A percentile compares a stretch with the other conserved stretches of the same genome.
Conservation (phyloP, 2,888 invertebrate species). For the Nipponacmea schrenckii region DNA sequence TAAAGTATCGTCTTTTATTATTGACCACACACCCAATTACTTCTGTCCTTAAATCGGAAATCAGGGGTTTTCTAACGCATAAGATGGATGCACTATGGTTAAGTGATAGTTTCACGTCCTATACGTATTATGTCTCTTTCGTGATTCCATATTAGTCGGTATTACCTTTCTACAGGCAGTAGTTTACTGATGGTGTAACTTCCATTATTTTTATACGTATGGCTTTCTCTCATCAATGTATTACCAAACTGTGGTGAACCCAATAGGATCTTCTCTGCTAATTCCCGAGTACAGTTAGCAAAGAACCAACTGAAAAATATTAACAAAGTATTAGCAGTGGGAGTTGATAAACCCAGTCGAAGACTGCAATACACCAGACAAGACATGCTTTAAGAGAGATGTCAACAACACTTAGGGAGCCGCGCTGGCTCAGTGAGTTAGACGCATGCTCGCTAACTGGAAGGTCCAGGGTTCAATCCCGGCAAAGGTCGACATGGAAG, state of each 20-base stretch:
- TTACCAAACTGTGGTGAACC: slow-evolving; percentile 47
- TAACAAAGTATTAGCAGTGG: neutral
- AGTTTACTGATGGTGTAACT: slow-evolving; percentile 61
- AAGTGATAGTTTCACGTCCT: neutral
- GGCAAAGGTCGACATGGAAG: no score
- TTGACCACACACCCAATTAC: neutral
- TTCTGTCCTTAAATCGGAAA: neutral
- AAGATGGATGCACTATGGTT: neutral
- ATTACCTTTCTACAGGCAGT: no score
- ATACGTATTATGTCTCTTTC: no score
- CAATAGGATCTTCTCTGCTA: slow-evolving; percentile 48
- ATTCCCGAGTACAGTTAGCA: slow-evolving; percentile 46
- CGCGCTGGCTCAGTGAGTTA: no score
- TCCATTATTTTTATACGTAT: slow-evolving; percentile 42
- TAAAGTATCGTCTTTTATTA: neutral
- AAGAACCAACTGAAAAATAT: slow-evolving; percentile 57
- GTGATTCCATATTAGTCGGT: no score
- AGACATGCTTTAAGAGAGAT: no score
- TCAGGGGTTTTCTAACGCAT: neutral
- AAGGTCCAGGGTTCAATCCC: no score
- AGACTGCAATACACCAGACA: no score
- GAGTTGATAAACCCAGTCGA: no score
- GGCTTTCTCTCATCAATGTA: slow-evolving; percentile 58
- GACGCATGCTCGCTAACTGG: no score
- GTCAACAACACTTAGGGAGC: no score